Evolutionary conservation across 2,888 invertebrate genomes (phyloP).

Genomic region (Schizotus pectinicornis): DNA sequence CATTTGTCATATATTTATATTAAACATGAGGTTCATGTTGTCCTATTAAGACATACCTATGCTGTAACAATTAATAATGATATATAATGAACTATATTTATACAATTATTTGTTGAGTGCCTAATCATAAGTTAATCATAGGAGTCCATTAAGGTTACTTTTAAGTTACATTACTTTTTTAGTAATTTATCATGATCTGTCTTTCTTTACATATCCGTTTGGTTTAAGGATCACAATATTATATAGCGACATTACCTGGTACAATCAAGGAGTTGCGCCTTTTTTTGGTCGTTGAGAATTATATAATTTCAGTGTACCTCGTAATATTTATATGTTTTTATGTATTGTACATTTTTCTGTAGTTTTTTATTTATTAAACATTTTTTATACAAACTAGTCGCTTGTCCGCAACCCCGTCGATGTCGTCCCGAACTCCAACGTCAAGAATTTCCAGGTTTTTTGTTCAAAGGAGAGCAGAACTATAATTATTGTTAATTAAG

Average conservation of each 20-base stretch:
- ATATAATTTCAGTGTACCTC: slow-evolving; percentile 19
- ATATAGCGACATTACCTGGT: slow-evolving; percentile 18
- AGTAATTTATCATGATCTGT: slow-evolving; percentile 44
- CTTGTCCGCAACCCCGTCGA: neutral
- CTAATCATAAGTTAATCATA: slow-evolving; percentile 50
- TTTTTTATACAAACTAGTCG: slow-evolving; percentile 24
- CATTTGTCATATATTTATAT: slow-evolving; percentile 53
- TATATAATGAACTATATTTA: slow-evolving; percentile 50
- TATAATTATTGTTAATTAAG: too few species aligned
- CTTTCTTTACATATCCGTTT: slow-evolving; percentile 41
- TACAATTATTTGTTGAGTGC: slow-evolving; percentile 56
- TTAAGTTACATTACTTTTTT: slow-evolving; percentile 30
- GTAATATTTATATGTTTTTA: slow-evolving; percentile 29
- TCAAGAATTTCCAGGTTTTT: neutral
- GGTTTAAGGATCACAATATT: slow-evolving; percentile 39
- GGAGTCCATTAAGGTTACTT: slow-evolving; percentile 17
- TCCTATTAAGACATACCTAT: slow-evolving; percentile 44
- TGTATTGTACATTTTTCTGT: slow-evolving; percentile 31
- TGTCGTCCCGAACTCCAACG: slow-evolving; percentile 1
- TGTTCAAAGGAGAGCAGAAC: neutral
- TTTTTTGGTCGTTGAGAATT: slow-evolving; percentile 15
- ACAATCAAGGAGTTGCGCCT: slow-evolving; percentile 9
- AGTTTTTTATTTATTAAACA: slow-evolving; percentile 35
- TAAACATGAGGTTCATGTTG: slow-evolving; percentile 49
- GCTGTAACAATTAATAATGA: slow-evolving; percentile 35